Conservation (phyloP, 1,140 invertebrate genomes). For the Harlomillsia oculata region DNA sequence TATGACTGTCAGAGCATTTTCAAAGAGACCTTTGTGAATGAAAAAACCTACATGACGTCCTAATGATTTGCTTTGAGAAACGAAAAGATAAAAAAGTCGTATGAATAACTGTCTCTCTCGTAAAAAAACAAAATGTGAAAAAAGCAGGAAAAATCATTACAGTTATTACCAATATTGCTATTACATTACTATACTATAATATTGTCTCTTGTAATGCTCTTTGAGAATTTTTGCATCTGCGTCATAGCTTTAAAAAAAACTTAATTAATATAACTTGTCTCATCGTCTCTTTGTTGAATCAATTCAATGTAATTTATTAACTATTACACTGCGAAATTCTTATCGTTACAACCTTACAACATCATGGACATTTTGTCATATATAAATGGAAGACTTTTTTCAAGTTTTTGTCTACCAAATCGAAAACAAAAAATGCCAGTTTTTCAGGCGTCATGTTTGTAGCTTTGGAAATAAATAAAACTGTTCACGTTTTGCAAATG, state of each 20-base stretch:
- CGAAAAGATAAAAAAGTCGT: too few species aligned
- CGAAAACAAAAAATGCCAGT: slow-evolving; percentile 6
- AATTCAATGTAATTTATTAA: slow-evolving; percentile 3
- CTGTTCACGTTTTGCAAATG: slow-evolving; percentile 21
- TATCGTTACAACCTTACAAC: slow-evolving; percentile 4
- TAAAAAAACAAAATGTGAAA: too few species aligned
- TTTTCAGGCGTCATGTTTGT: slow-evolving; percentile 29
- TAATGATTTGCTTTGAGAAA: too few species aligned
- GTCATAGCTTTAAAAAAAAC: not conserved
- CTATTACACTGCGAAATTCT: slow-evolving; percentile 9
- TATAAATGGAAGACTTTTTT: slow-evolving; percentile 26
- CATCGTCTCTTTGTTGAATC: slow-evolving; percentile 4
- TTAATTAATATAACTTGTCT: slow-evolving; percentile 6
- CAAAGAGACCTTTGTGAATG: too few species aligned
- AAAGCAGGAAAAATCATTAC: too few species aligned
- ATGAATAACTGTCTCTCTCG: too few species aligned
- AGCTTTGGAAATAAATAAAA: slow-evolving; percentile 22
- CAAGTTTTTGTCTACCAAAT: slow-evolving; percentile 29
- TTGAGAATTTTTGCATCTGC: too few species aligned
- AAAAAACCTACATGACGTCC: too few species aligned
- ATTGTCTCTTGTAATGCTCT: too few species aligned
- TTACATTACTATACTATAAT: too few species aligned
- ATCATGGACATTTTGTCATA: slow-evolving; percentile 25
- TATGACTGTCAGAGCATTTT: too few species aligned
- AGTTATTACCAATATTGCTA: too few species aligned